Conservation (phyloP, 2,888 invertebrate species). For the Eupelmus urozonus region DNA sequence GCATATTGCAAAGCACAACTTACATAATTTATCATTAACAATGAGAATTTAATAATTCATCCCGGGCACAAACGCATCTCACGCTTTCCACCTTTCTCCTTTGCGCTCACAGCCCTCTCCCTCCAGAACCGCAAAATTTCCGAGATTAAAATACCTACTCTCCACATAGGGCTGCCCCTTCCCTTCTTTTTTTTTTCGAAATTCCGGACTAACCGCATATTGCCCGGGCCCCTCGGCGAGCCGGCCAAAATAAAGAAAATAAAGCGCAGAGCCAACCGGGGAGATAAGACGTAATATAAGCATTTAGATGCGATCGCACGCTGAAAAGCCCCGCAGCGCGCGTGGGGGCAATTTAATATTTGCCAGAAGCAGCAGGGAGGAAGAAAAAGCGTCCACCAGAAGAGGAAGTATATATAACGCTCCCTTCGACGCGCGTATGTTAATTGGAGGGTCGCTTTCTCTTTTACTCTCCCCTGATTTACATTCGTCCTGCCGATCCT, state of each 20-base stretch:
- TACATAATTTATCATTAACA: too few relatives aligned
- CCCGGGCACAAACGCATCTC: too few relatives aligned
- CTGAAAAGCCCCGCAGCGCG: too few relatives aligned
- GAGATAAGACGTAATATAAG: slow-evolving; percentile 39
- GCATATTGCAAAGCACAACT: too few relatives aligned
- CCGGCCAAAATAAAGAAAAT: neutral
- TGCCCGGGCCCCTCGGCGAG: neutral
- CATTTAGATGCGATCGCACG: slow-evolving; percentile 50
- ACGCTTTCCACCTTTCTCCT: too few relatives aligned
- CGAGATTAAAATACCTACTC: too few relatives aligned
- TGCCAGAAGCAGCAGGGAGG: neutral
- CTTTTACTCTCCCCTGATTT: slow-evolving; percentile 3
- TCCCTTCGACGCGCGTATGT: neutral
- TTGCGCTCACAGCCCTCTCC: too few relatives aligned
- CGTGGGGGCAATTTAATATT: slow-evolving; percentile 27
- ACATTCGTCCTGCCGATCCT: slow-evolving; percentile 16
- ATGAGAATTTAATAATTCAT: too few relatives aligned
- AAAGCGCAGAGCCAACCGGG: neutral
- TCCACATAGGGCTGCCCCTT: neutral
- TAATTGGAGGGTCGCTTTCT: slow-evolving; percentile 15
- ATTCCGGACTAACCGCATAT: neutral
- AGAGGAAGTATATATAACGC: neutral
- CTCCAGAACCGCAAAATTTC: too few relatives aligned
- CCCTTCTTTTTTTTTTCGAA: neutral
- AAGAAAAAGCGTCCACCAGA: neutral